phyloP scores from a whole-genome alignment of 2,113 vertebrate species.

The Thomomys bottae region DNA sequence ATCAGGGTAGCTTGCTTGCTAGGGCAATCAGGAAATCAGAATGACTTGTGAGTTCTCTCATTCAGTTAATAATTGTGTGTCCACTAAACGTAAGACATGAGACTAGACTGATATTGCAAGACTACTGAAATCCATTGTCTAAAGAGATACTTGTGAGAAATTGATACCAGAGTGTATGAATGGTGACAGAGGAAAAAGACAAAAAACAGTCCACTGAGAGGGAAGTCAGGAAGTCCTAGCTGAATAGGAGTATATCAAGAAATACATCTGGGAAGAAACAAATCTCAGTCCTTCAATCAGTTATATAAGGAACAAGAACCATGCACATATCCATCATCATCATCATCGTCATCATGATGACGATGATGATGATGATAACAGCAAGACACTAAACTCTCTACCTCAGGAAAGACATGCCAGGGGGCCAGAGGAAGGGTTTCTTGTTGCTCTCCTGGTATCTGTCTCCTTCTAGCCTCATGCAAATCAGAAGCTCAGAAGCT shows the following conservation, averaged over 20 bases:
- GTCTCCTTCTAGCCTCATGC: background rate
- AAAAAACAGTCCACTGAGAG: background rate
- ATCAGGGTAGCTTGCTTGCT: slow-evolving; percentile 22
- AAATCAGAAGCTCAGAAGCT: background rate
- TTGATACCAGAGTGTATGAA: background rate
- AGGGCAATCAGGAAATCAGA: slow-evolving; percentile 33
- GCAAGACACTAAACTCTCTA: background rate
- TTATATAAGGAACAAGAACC: background rate
- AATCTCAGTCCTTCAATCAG: background rate
- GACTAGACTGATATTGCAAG: background rate
- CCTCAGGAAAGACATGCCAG: background rate
- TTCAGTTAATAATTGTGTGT: background rate
- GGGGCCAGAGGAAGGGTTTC: no score
- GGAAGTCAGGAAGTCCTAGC: background rate
- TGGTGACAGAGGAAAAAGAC: background rate
- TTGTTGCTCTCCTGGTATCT: background rate
- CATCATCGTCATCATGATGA: no score
- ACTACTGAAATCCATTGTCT: background rate
- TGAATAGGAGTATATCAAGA: background rate
- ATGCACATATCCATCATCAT: background rate
- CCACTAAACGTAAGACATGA: background rate
- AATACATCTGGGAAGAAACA: background rate
- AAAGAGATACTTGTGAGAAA: background rate
- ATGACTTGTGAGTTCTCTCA: slow-evolving; percentile 28
- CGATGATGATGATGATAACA: background rate